These are phyloP conservation scores for Napeogenes sylphis DNA, from an alignment of 2,888 invertebrate genomes.

Conservation along the genomic window DNA sequence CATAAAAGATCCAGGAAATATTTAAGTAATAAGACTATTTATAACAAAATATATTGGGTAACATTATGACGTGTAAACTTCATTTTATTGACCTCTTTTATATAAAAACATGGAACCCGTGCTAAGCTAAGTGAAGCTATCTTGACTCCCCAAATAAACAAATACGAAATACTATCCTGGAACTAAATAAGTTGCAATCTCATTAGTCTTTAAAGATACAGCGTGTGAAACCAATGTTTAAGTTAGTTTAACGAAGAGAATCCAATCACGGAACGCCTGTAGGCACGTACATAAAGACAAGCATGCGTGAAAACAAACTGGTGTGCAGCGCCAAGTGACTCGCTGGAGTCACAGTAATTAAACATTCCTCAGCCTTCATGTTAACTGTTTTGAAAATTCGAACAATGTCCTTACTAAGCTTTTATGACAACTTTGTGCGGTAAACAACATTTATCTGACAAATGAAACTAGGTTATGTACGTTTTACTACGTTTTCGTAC, in stretches of 20 bases:
- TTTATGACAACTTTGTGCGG: slow-evolving; percentile 23
- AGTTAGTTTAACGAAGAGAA: not conserved
- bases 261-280: slow-evolving; percentile 10
- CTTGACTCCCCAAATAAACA: too few relatives aligned
- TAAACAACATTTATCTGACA: slow-evolving; percentile 14
- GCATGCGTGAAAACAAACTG: slow-evolving; percentile 30
- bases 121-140: too few relatives aligned
- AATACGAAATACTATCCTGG: too few relatives aligned
- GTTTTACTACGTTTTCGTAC: slow-evolving; percentile 18
- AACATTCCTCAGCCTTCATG: slow-evolving; percentile 64
- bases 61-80: too few relatives aligned
- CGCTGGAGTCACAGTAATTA: slow-evolving; percentile 61
- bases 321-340: slow-evolving; percentile 40
- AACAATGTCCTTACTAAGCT: slow-evolving; percentile 53
- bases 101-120: too few relatives aligned
- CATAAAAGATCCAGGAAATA: too few relatives aligned
- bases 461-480: slow-evolving; percentile 6
- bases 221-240: not conserved
- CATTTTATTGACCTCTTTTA: too few relatives aligned
- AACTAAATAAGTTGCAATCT: not conserved
- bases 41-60: too few relatives aligned
- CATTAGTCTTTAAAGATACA: not conserved
- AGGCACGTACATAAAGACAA: slow-evolving; percentile 24
- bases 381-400: slow-evolving; percentile 68
- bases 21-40: too few relatives aligned